These are phyloP conservation scores for Lepidochitona cinerea DNA, from an alignment of 2,888 invertebrate species.

Conservation along the genomic window DNA sequence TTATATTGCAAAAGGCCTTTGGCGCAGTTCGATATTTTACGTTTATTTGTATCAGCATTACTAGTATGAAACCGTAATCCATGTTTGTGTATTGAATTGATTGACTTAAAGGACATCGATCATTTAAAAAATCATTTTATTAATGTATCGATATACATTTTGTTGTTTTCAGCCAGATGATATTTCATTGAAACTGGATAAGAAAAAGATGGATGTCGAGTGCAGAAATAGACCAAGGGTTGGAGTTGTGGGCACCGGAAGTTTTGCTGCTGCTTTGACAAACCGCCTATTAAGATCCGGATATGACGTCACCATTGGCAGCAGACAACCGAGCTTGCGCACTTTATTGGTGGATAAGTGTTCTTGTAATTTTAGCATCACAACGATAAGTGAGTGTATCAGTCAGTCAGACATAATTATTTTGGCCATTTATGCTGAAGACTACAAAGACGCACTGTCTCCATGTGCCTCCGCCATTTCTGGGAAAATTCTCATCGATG, in stretches of 20 bases:
- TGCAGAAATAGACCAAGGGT: conserved; percentile 9
- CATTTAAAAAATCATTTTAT: no score
- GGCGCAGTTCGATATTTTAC: no score
- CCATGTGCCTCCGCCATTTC: conserved; percentile 29
- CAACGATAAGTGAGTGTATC: conserved; percentile 39
- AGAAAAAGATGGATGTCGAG: neutral
- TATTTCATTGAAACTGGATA: neutral
- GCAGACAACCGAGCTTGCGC: conserved; percentile 42
- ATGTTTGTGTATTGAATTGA: no score
- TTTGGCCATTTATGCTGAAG: conserved; percentile 52
- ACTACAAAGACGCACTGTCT: conserved; percentile 42
- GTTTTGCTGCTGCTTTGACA: conserved; percentile 52
- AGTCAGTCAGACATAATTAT: conserved; percentile 39
- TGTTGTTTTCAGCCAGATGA: neutral
- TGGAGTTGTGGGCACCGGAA: conserved; percentile 60
- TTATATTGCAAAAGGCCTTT: no score
- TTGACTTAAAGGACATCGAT: no score
- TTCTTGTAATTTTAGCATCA: conserved; percentile 43
- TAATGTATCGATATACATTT: neutral
- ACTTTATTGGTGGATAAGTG: conserved; percentile 43
- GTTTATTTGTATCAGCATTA: no score
- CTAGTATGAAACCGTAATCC: no score
- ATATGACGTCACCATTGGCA: conserved; percentile 56
- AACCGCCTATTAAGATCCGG: conserved; percentile 49
- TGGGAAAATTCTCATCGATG: conserved; percentile 54